Percentiles rank a stretch among this genome's conserved stretches.
These are phyloP conservation scores for Volucella inflata DNA, from an alignment of 2,888 invertebrate genomes.

Conservation along the genomic window DNA sequence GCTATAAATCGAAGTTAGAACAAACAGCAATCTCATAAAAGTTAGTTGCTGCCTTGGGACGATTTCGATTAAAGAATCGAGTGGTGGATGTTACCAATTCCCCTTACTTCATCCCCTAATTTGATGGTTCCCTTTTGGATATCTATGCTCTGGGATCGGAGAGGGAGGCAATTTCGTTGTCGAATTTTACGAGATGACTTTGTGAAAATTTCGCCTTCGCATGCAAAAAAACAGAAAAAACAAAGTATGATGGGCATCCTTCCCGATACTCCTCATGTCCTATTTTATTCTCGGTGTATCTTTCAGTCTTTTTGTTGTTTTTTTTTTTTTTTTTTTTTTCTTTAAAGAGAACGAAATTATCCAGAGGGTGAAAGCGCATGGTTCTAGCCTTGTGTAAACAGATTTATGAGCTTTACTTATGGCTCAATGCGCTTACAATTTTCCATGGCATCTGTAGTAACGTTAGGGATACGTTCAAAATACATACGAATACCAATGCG, in stretches of 20 bases:
- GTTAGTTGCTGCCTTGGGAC: conserved; percentile 52
- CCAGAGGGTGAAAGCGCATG: conserved; percentile 3
- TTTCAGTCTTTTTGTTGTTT: conserved; percentile 15
- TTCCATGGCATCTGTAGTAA: conserved; percentile 28
- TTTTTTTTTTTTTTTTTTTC: conserved; percentile 6
- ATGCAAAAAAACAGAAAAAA: conserved; percentile 7
- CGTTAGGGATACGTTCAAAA: not conserved
- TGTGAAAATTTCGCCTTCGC: conserved; percentile 40
- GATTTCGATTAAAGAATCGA: conserved; percentile 53
- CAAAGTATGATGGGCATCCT: not conserved
- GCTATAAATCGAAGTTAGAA: conserved; percentile 61
- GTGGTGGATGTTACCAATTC: conserved; percentile 10
- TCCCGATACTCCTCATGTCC: conserved; percentile 7
- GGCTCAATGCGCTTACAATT: conserved; percentile 51
- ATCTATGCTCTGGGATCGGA: conserved; percentile 15
- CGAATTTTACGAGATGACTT: conserved; percentile 57
- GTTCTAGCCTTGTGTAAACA: conserved; percentile 27
- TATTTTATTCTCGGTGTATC: conserved; percentile 16
- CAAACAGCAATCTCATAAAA: conserved; percentile 64
- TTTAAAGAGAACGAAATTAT: not conserved
- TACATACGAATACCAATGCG: no score
- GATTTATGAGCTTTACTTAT: conserved; percentile 67
- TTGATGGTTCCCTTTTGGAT: conserved; percentile 29
- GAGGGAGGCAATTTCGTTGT: conserved; percentile 38
- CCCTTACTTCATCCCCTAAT: conserved; percentile 16